A percentile compares a stretch with the other conserved stretches of the same genome.
Conservation (phyloP, 1,140 invertebrate genomes). For the Copidosoma floridanum region DNA sequence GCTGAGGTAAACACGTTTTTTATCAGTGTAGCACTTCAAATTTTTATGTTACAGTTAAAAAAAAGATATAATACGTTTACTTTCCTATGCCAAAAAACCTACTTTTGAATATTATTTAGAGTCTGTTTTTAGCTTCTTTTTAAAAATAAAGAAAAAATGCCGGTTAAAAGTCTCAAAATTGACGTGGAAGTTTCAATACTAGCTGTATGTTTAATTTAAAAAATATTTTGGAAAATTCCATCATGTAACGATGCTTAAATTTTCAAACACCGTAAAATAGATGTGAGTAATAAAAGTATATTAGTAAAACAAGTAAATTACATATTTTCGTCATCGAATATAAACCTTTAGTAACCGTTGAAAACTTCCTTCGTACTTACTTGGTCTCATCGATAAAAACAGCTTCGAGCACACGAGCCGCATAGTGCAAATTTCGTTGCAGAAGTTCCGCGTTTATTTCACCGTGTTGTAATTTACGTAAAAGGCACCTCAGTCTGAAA, state of each 20-base stretch:
- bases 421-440: slow-evolving; percentile 83
- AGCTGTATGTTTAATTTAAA: too few species aligned
- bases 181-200: too few species aligned
- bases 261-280: not conserved
- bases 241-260: not conserved
- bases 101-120: too few species aligned
- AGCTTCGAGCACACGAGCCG: slow-evolving; percentile 81
- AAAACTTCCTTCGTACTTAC: slow-evolving; percentile 66
- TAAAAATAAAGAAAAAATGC: too few species aligned
- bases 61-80: too few species aligned
- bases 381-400: slow-evolving; percentile 87
- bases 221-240: not conserved
- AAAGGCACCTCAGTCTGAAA: slow-evolving; percentile 77
- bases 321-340: not conserved
- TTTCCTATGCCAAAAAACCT: too few species aligned
- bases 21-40: too few species aligned
- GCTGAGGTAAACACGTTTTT: too few species aligned
- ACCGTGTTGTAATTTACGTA: slow-evolving; percentile 77
- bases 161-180: too few species aligned
- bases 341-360: too few species aligned
- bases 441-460: slow-evolving; percentile 80
- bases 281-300: not conserved
- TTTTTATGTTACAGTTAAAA: too few species aligned
- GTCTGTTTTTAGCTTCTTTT: too few species aligned
- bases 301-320: not conserved